Conservation (phyloP, 53 echinoderm and acorn worm species). For the Actinopyga echinites region DNA sequence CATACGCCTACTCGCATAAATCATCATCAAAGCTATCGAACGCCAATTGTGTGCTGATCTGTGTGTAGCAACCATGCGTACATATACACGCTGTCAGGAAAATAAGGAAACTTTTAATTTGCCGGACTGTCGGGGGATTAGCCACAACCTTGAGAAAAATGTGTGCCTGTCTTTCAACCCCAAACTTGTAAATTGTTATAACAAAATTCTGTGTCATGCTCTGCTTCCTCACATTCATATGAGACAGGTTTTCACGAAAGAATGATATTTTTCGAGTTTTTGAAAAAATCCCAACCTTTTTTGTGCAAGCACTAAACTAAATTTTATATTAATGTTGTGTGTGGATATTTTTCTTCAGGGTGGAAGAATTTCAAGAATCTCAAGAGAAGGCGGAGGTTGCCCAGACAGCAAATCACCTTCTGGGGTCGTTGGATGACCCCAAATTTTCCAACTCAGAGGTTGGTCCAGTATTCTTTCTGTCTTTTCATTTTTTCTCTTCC, state of each 20-base stretch:
- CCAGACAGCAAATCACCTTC: constrained; percentile 83
- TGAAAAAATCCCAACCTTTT: not conserved
- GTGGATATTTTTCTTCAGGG: constrained; percentile 62
- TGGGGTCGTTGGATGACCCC: constrained; percentile 93
- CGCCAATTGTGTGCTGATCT: too few relatives aligned
- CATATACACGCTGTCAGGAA: too few relatives aligned
- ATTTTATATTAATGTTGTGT: not conserved
- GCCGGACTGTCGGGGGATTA: too few relatives aligned
- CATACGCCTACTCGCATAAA: too few relatives aligned
- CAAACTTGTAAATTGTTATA: too few relatives aligned
- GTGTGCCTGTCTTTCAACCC: too few relatives aligned
- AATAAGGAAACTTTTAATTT: too few relatives aligned
- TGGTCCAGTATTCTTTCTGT: not conserved
- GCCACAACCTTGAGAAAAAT: too few relatives aligned
- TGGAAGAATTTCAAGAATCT: constrained; percentile 71
- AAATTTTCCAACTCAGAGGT: constrained; percentile 96
- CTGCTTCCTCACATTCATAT: not conserved
- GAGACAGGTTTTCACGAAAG: not conserved
- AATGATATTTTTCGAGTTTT: not conserved
- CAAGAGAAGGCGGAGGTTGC: constrained; percentile 65
- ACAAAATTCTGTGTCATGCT: too few relatives aligned
- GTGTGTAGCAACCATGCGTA: too few relatives aligned
- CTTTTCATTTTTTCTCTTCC: too few relatives aligned
- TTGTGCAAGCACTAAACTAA: not conserved
- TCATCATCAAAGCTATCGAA: too few relatives aligned